A percentile compares a stretch with the other conserved stretches of the same genome.
These are phyloP conservation scores for Rhynchomys soricoides DNA, from an alignment of 2,113 vertebrate genomes.

Conservation along the genomic window DNA sequence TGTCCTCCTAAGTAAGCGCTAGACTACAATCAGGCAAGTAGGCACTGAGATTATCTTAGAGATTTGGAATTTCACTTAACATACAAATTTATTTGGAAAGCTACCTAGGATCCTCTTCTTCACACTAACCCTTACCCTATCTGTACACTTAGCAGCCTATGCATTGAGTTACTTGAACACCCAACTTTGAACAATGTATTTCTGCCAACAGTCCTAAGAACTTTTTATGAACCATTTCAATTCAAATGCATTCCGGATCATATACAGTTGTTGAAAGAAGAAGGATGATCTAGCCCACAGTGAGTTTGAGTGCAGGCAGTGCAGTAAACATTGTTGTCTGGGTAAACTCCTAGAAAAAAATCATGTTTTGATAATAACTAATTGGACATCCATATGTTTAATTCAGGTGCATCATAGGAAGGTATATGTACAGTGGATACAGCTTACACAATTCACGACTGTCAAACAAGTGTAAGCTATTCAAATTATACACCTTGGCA, in stretches of 20 bases:
- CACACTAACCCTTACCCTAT: neutral
- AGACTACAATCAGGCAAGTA: neutral
- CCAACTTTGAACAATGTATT: neutral
- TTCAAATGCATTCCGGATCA: neutral
- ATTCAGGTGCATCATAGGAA: neutral
- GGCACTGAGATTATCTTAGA: neutral
- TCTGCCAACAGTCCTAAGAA: neutral
- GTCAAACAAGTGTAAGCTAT: no score
- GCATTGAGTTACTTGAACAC: neutral
- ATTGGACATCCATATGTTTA: neutral
- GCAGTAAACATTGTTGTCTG: neutral
- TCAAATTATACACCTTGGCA: neutral
- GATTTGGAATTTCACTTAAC: neutral
- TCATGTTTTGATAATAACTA: neutral
- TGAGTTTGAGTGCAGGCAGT: neutral
- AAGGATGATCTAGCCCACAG: neutral
- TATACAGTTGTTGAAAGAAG: no score
- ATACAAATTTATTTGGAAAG: neutral
- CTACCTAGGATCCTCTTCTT: no score
- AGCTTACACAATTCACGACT: neutral
- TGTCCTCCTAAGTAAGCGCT: rapidly evolving
- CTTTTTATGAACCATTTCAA: neutral
- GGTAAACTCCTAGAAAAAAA: neutral
- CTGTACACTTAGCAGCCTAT: neutral
- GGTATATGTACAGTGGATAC: neutral